phyloP scores from a whole-genome alignment of 2,797 vertebrate species.

The Periophthalmus magnuspinnatus region DNA sequence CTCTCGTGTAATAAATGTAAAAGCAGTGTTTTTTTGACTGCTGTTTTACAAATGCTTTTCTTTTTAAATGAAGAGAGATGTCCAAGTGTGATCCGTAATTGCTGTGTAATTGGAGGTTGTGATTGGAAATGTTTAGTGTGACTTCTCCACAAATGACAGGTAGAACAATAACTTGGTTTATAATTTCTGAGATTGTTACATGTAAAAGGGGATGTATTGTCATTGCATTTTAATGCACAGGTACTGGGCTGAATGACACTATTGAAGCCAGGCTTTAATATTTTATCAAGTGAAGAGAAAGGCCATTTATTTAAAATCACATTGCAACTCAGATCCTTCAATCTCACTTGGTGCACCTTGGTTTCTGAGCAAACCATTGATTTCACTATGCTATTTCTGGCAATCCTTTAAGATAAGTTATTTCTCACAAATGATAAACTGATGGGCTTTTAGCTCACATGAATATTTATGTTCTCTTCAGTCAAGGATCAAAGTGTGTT shows the following conservation, averaged over 20 bases:
- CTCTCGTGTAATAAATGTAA: constrained; percentile 25
- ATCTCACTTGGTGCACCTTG: constrained; percentile 2
- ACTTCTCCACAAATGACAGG: constrained; percentile 15
- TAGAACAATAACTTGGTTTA: constrained; percentile 1
- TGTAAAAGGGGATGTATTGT: neutral
- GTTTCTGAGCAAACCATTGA: constrained; percentile 5
- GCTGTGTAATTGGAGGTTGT: constrained; percentile 11
- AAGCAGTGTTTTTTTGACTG: neutral
- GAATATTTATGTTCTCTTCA: constrained; percentile 16
- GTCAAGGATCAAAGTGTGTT: neutral
- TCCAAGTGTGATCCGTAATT: neutral
- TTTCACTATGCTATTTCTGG: constrained; percentile 16
- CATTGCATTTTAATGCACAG: constrained; percentile 6
- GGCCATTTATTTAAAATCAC: constrained; percentile 15
- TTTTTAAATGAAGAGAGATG: neutral
- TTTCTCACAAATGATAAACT: constrained; percentile 19
- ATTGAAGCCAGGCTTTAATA: neutral
- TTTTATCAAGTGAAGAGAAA: constrained; percentile 2
- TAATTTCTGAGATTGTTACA: constrained; percentile 7
- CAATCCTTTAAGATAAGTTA: constrained; percentile 4
- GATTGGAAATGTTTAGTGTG: neutral
- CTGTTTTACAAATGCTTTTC: neutral
- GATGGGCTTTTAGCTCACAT: neutral
- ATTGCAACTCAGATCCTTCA: constrained; percentile 2
- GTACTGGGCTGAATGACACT: neutral